Evolutionary conservation across 1,140 invertebrate genomes (phyloP), one percentile per base, ranked within the genome.

Genomic region (Odontomachus brunneus): DNA sequence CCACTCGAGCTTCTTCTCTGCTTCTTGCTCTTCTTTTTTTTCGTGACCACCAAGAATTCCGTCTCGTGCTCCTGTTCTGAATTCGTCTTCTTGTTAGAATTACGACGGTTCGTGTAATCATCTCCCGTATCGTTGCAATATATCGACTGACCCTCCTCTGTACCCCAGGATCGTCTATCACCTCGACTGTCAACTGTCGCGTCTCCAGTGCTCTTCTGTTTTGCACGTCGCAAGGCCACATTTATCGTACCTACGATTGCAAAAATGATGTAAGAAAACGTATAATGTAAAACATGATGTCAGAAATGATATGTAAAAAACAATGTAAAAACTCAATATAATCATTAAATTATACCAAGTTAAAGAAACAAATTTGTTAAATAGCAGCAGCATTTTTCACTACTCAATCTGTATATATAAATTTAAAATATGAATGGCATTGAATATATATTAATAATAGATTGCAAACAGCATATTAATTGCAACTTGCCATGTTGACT

Each of bases 41-140:
- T 97, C 12, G 96, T 96, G 57, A 97, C 96, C 26, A 96, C 96
- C 87, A 96, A 95, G 91, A 97, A 97, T 72, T 97, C 96, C 1
- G 92, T 91, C 87, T 95, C 91, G 49, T 92, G 88, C 87, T 94
- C 90, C 63, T 88, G 69, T 44, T 94, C 93, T 83, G 91, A 66
- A 92, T 91, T 91, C 22, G 89, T 87, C 24, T 94, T 93, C 83
- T 93, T 93, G 44, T 91, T 91, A 26, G 92, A 93, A 38, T 92
- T 91, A 69, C 91, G 91, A 38, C 92, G 89, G 69, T 89, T 91
- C 48, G 87, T 91, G 49, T 93, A 94, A 89, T 94, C 94, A 49
- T 92, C 93, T 33, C 92, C 91, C 22, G 90, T 93, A 71, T 93
- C 92, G 85, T 94, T 93, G 85, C 92, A 95, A 88, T 94, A 94